phyloP scores from a whole-genome alignment of 92 coral and sea anemone species.

The Blastomussa wellsi region DNA sequence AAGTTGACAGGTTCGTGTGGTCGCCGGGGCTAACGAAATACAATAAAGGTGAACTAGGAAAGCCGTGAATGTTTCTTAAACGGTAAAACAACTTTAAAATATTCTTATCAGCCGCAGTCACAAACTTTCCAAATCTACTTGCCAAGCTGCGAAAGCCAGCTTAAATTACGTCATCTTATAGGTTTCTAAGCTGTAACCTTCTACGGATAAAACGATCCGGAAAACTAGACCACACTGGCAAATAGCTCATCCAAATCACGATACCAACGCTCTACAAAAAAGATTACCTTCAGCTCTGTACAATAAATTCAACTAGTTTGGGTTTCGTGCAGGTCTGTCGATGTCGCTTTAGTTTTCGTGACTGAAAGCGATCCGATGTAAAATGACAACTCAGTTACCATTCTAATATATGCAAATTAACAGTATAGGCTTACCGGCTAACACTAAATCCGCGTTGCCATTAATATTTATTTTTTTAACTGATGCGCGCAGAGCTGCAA shows the following conservation, averaged over 20 bases:
- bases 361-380: conserved; percentile 9
- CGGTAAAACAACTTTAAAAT: neutral
- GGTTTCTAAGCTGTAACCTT: neutral
- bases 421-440: neutral
- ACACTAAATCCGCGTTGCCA: neutral
- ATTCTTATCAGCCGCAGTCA: neutral
- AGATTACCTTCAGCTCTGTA: neutral
- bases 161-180: neutral
- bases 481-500: neutral
- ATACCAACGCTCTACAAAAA: neutral
- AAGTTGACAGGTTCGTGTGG: conserved; percentile 9
- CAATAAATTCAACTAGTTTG: neutral
- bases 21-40: neutral
- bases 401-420: conserved; percentile 42
- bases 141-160: neutral
- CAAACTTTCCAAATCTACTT: neutral
- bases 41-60: neutral
- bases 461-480: neutral
- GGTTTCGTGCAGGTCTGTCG: conserved; percentile 4
- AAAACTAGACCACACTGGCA: neutral
- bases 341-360: conserved; percentile 13
- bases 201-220: neutral
- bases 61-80: neutral
- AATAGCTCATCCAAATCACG: neutral
- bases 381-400: conserved; percentile 4